Evolutionary conservation across 2,888 invertebrate species (phyloP).

Genomic region (Odontomyia ornata): DNA sequence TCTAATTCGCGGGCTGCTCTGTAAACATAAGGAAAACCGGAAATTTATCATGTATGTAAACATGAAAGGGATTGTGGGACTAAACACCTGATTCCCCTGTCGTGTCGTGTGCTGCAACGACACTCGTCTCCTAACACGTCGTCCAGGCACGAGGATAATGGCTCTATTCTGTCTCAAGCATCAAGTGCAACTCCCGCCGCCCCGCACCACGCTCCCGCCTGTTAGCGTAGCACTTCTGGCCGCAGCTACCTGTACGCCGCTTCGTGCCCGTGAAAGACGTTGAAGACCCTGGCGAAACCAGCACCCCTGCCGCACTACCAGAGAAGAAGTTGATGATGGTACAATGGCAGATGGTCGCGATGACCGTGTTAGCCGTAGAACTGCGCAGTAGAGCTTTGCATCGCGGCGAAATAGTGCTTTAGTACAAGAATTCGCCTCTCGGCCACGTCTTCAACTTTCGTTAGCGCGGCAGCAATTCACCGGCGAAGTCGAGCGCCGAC

Average conservation of each 20-base stretch:
- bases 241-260: conserved; percentile 3
- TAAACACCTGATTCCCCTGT: neutral
- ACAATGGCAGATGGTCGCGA: neutral
- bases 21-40: neutral
- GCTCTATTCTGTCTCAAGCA: conserved; percentile 6
- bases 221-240: neutral
- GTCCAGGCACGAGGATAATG: neutral
- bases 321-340: neutral
- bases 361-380: neutral
- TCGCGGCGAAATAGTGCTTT: conserved; percentile 23
- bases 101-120: neutral
- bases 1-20: neutral
- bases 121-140: neutral
- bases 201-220: neutral
- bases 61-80: neutral
- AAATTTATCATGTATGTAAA: neutral
- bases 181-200: neutral
- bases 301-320: neutral
- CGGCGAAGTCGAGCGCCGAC: conserved; percentile 1
- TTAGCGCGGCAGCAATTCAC: neutral
- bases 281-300: conserved; percentile 37
- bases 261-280: conserved; percentile 29
- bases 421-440: conserved; percentile 37
- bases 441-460: conserved; percentile 44
- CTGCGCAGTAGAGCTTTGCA: conserved; percentile 13